Base-by-base conservation (phyloP, 2,113 vertebrate genomes). In the Polyodon spathula region DNA sequence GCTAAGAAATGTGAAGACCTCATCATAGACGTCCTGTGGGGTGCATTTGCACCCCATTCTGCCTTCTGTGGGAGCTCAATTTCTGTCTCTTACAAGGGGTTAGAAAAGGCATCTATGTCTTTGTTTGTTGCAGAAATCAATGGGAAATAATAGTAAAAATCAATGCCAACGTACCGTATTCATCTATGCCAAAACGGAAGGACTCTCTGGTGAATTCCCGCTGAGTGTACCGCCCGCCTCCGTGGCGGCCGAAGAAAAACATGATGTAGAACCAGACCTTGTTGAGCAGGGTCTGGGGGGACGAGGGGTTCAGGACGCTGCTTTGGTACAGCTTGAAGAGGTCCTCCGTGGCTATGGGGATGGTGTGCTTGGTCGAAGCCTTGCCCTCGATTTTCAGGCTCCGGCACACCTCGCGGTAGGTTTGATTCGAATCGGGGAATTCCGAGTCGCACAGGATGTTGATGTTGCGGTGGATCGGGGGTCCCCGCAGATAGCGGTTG, bases 181-280 rank as follows among this genome's bases (percentile, higher is more conserved):
- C 56, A 16, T 58, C 56, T 4, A 42, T 58, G 2, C 56, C 40
- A n/a, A 58, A 58, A 40, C 56, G 15, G 56, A 58, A 58, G 3
- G 56, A 58, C 56, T 58, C 56, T 10, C 56, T 17, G 9, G 56
- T 58, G 39, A 58, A 42, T n/a, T 58, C 56, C 14, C 56, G 40
- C 37, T 58, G 56, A 6, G 40, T 42, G 56, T 42, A 58, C 4
- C 56, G 56, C 4, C 56, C 56, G 0, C 56, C 56, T 7, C 56
- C 56, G 37, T 58, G 39, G 4, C 56, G 56, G 12, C 12, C 56
- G 37, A 58, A 40, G 56, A 58, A 58, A 40, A 58, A 58, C 56
- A 58, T 58, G n/a, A 58, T 58, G 56, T 58, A 39, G 37, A 58
- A 58, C 56, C 56, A 58, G 6, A 58, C 56, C 40, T 58, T 58